Conservation (phyloP, 2,797 vertebrate genomes). For the Rhincodon typus region DNA sequence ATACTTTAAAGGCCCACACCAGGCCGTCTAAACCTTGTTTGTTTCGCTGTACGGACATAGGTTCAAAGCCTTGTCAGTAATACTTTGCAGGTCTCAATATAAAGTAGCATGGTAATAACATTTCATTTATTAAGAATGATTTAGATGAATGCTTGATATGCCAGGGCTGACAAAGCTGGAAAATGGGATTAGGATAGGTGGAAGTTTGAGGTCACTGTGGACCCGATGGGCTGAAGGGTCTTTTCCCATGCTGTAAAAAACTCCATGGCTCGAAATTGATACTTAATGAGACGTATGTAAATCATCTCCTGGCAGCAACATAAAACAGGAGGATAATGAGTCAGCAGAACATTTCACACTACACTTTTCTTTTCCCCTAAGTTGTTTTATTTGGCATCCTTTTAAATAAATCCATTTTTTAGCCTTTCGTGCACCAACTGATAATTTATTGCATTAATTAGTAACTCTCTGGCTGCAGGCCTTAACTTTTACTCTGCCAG, state of each 20-base stretch:
- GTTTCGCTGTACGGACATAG: not conserved
- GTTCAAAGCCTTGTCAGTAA: not conserved
- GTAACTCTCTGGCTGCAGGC: not conserved
- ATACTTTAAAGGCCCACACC: not conserved
- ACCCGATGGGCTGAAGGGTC: too few species aligned
- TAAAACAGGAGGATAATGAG: not conserved
- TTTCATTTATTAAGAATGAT: too few species aligned
- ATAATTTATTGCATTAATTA: not conserved
- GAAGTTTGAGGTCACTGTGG: too few species aligned
- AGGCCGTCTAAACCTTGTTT: too few species aligned
- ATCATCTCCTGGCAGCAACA: not conserved
- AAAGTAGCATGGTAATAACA: too few species aligned
- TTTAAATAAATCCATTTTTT: not conserved
- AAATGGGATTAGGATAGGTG: too few species aligned
- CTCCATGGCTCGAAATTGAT: too few species aligned
- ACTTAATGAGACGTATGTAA: not conserved
- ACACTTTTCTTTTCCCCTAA: not conserved
- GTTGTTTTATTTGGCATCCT: not conserved
- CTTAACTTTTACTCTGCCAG: not conserved
- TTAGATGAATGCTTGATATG: too few species aligned
- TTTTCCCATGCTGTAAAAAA: too few species aligned
- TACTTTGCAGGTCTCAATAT: not conserved
- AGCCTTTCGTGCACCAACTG: not conserved
- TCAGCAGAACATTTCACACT: not conserved
- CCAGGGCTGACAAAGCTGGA: too few species aligned